Conservation (phyloP, 2,113 vertebrate genomes). For the Sprattus sprattus region DNA sequence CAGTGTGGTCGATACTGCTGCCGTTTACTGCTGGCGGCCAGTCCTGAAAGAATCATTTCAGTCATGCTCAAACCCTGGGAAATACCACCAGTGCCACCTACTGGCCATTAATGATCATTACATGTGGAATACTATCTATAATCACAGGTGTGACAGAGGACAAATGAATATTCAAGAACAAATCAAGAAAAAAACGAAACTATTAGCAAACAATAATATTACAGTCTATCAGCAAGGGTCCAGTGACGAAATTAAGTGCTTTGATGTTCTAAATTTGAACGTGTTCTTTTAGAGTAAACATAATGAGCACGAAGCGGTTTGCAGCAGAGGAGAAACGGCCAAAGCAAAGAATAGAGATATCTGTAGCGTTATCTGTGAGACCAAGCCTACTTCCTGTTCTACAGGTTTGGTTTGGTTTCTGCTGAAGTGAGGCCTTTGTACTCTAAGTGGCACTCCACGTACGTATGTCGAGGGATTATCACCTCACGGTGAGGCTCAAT, state of each 20-base stretch:
- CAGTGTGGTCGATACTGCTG: conserved; percentile 34
- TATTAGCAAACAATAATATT: neutral
- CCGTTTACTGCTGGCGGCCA: conserved; percentile 14
- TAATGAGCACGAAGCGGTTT: too few relatives aligned
- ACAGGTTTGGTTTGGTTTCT: too few relatives aligned
- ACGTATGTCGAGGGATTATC: neutral
- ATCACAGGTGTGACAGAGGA: neutral
- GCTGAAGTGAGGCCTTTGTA: too few relatives aligned
- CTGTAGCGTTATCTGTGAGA: neutral
- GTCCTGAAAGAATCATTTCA: neutral
- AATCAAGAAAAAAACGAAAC: neutral
- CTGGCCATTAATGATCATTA: conserved; percentile 40
- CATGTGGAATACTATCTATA: neutral
- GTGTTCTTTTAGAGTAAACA: too few relatives aligned
- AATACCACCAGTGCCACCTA: conserved; percentile 60
- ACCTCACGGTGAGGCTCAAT: neutral
- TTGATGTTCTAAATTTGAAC: too few relatives aligned
- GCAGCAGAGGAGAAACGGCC: too few relatives aligned
- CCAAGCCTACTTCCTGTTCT: neutral
- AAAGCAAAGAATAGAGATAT: neutral
- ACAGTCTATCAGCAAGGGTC: too few relatives aligned
- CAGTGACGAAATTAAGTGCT: too few relatives aligned
- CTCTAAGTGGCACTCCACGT: too few relatives aligned
- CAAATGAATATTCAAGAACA: neutral
- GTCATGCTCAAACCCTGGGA: neutral